Evolutionary conservation across 2,113 vertebrate species (phyloP).

Genomic region (Apodemus speciosus): DNA sequence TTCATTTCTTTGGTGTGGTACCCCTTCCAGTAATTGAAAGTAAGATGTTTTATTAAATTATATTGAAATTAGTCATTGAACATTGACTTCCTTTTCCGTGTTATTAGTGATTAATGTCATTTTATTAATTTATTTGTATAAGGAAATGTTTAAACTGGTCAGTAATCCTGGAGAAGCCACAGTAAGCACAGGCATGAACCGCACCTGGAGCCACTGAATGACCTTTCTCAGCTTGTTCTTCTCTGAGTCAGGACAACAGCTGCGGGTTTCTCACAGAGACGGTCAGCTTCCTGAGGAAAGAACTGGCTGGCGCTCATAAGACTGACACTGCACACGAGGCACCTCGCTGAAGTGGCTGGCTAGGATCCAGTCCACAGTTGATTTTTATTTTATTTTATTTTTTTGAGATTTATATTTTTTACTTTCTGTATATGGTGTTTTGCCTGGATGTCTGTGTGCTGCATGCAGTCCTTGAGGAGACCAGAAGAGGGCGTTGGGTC

Average conservation of each 20-base stretch:
- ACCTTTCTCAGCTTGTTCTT: background rate
- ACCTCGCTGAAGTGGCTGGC: background rate
- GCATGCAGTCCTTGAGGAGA: background rate
- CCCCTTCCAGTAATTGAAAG: constrained; percentile 37
- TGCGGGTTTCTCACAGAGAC: background rate
- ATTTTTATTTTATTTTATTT: constrained; percentile 5
- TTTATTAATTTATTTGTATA: constrained; percentile 30
- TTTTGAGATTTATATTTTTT: background rate
- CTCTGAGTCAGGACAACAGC: background rate
- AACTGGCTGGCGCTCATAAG: background rate
- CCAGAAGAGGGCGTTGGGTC: background rate
- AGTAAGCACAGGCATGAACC: background rate
- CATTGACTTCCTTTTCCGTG: constrained; percentile 1
- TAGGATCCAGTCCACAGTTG: background rate
- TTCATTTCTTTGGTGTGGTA: constrained; percentile 27
- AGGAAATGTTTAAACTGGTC: constrained; percentile 34
- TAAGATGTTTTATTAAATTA: constrained; percentile 42
- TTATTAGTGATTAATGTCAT: constrained; percentile 1
- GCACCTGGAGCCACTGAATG: background rate
- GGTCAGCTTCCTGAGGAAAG: background rate
- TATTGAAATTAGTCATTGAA: constrained; percentile 44
- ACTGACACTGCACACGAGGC: background rate
- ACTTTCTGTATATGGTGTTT: background rate
- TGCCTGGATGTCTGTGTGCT: background rate
- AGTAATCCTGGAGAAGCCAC: constrained; percentile 8